phyloP scores from a whole-genome alignment of 2,113 vertebrate species.

The Pygoscelis adeliae region DNA sequence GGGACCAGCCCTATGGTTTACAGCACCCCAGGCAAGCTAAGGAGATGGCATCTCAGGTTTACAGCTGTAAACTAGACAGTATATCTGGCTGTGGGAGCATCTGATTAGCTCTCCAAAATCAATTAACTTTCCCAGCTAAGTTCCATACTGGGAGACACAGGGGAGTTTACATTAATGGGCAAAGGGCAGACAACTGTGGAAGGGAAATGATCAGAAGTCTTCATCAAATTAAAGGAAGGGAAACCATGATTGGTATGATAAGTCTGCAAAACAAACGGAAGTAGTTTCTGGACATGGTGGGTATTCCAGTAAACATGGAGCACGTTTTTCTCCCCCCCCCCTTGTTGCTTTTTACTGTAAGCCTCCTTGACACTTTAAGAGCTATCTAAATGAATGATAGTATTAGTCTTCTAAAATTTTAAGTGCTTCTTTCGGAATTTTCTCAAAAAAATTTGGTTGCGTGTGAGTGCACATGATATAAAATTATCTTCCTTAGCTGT shows the following conservation, averaged over 20 bases:
- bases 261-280: background rate
- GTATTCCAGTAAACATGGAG: background rate
- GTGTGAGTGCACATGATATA: background rate
- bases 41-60: background rate
- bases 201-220: background rate
- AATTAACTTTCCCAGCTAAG: background rate
- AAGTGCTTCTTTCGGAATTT: background rate
- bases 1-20: background rate
- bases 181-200: background rate
- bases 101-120: background rate
- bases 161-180: background rate
- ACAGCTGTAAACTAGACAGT: background rate
- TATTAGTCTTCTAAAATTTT: background rate
- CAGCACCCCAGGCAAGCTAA: background rate
- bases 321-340: rapidly evolving
- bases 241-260: background rate
- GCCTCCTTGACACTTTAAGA: background rate
- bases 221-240: background rate
- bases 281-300: background rate
- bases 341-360: background rate
- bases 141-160: background rate
- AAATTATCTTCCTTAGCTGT: background rate
- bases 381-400: background rate
- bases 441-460: background rate
- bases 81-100: background rate